Conservation (phyloP, 2,797 vertebrate species). For the Typhlichthys eigenmanni region DNA sequence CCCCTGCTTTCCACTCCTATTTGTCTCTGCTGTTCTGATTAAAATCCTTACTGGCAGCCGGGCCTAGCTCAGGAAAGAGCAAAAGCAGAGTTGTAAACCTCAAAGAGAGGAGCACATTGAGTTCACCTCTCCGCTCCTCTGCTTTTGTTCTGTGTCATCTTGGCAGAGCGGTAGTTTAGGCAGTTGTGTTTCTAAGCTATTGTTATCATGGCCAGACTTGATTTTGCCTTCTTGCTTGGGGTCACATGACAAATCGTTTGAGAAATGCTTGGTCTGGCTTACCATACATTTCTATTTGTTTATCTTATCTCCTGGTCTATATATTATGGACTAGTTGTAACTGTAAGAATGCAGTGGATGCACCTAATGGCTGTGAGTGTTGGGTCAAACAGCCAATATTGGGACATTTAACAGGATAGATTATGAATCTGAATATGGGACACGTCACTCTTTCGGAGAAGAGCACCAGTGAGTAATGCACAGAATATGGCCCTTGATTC, state of each 20-base stretch:
- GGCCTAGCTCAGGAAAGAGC: constrained; percentile 66
- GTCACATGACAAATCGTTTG: too few relatives aligned
- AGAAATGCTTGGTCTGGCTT: too few relatives aligned
- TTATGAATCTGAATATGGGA: constrained; percentile 40
- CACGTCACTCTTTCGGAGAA: constrained; percentile 47
- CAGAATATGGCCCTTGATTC: constrained; percentile 28
- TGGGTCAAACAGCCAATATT: constrained; percentile 10
- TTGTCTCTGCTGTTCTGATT: constrained; percentile 73
- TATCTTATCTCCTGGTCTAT: too few relatives aligned
- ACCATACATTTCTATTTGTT: too few relatives aligned
- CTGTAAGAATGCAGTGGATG: too few relatives aligned
- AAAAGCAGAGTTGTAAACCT: too few relatives aligned
- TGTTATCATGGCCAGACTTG: constrained; percentile 9
- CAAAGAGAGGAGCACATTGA: too few relatives aligned
- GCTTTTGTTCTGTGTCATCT: background rate
- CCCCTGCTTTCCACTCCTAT: constrained; percentile 65
- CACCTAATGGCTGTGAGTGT: too few relatives aligned
- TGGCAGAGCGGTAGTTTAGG: too few relatives aligned
- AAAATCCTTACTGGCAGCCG: constrained; percentile 70
- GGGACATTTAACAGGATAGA: constrained; percentile 42
- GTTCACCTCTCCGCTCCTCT: constrained; percentile 27
- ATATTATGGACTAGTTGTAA: too few relatives aligned
- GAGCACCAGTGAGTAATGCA: constrained; percentile 41
- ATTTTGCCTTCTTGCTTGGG: too few relatives aligned
- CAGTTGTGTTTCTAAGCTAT: constrained; percentile 1